Evolutionary conservation across 2,797 vertebrate species (phyloP).

Genomic region (Meda fulgida): DNA sequence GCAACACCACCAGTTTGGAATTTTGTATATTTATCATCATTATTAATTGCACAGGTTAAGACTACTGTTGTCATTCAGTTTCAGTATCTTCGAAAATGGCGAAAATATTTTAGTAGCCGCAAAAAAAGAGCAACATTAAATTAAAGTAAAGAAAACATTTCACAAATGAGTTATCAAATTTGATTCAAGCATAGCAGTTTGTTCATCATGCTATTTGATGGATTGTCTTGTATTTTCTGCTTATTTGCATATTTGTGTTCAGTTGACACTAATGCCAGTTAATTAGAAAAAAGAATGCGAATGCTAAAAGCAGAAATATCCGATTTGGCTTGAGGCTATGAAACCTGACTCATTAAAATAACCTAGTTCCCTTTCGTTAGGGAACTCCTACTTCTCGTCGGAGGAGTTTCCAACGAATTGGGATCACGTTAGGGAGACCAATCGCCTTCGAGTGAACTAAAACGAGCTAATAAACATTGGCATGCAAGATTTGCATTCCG

Average conservation of each 20-base stretch:
- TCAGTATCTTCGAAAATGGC: background rate
- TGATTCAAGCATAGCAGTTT: background rate
- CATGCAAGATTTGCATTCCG: too few relatives aligned
- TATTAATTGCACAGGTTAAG: background rate
- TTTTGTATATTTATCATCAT: background rate
- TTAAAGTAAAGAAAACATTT: background rate
- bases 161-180: background rate
- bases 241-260: background rate
- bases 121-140: background rate
- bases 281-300: background rate
- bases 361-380: too few relatives aligned
- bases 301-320: background rate
- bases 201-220: background rate
- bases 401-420: too few relatives aligned
- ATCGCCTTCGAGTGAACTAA: too few relatives aligned
- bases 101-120: background rate
- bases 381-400: too few relatives aligned
- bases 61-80: background rate
- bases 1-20: background rate
- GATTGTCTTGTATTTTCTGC: background rate
- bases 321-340: background rate
- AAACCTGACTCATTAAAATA: constrained; percentile 19
- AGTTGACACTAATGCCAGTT: background rate
- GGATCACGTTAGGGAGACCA: too few relatives aligned
- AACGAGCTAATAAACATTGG: too few relatives aligned